A percentile compares a stretch with the other conserved stretches of the same genome.
Conservation (phyloP, 2,113 vertebrate genomes). For the Pagrus major region DNA sequence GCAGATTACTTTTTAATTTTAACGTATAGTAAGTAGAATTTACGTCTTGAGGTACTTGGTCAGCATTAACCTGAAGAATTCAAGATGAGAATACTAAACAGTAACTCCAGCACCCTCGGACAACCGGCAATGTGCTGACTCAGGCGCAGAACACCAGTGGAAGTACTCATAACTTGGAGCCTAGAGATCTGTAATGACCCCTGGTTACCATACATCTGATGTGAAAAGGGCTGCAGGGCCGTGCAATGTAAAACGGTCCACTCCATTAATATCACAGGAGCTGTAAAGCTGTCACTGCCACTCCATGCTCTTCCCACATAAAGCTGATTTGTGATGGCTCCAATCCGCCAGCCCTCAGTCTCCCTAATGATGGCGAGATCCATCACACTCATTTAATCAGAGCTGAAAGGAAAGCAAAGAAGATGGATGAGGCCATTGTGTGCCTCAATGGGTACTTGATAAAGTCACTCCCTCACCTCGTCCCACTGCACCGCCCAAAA, state of each 20-base stretch:
- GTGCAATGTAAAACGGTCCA: constrained; percentile 67
- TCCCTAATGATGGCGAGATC: constrained; percentile 77
- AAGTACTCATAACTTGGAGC: constrained; percentile 36
- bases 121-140: constrained; percentile 53
- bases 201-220: constrained; percentile 64
- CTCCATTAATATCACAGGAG: constrained; percentile 75
- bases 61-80: constrained; percentile 39
- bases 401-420: constrained; percentile 78
- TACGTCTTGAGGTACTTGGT: constrained; percentile 26
- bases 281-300: constrained; percentile 78
- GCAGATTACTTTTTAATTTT: neutral
- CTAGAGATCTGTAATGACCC: constrained; percentile 58
- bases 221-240: constrained; percentile 59
- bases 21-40: constrained; percentile 35
- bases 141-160: constrained; percentile 21
- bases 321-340: constrained; percentile 79
- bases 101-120: constrained; percentile 9
- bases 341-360: constrained; percentile 71
- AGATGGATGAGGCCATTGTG: constrained; percentile 75
- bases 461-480: constrained; percentile 48
- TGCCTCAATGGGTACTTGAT: constrained; percentile 69
- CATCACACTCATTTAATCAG: constrained; percentile 82
- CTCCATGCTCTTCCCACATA: constrained; percentile 73
- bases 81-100: constrained; percentile 21
- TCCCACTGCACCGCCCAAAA: constrained; percentile 38